phyloP scores from a whole-genome alignment of 2,888 invertebrate species.

The Acleris emargana region DNA sequence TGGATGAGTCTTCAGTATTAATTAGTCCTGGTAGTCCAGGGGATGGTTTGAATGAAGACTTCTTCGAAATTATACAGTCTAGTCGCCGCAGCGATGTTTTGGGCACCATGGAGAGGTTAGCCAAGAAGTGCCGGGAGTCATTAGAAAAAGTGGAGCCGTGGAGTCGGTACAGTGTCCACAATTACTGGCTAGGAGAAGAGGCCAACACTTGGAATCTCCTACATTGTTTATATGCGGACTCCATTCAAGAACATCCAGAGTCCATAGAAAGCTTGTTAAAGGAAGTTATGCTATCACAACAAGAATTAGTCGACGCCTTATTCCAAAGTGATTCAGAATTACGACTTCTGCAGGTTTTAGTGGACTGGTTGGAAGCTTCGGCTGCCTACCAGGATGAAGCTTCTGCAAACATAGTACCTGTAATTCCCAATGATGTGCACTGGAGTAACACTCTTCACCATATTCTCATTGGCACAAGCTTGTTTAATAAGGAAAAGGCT shows the following conservation, averaged over 20 bases:
- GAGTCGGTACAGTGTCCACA: conserved; percentile 76
- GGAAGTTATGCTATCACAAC: conserved; percentile 69
- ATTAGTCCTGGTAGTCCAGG: conserved; percentile 60
- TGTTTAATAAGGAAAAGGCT: conserved; percentile 75
- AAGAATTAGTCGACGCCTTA: conserved; percentile 66
- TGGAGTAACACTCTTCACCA: conserved; percentile 97
- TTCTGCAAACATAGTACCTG: conserved; percentile 70
- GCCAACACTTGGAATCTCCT: conserved; percentile 95
- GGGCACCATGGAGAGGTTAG: conserved; percentile 85
- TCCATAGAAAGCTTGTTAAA: conserved; percentile 75
- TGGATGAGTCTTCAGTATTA: conserved; percentile 73
- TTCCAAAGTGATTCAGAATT: conserved; percentile 81
- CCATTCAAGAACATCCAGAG: conserved; percentile 85
- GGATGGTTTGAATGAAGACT: conserved; percentile 70
- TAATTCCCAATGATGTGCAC: conserved; percentile 86
- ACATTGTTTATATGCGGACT: conserved; percentile 91
- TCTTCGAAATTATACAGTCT: conserved; percentile 76
- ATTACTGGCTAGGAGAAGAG: conserved; percentile 89
- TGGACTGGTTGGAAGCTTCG: conserved; percentile 96
- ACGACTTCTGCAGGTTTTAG: conserved; percentile 91
- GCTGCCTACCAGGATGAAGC: conserved; percentile 91
- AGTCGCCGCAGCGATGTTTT: conserved; percentile 80
- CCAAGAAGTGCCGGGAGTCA: conserved; percentile 85
- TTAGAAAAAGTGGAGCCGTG: conserved; percentile 80
- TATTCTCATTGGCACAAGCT: conserved; percentile 80